Conservation (phyloP, 2,797 vertebrate genomes). For the Ciconia nigra region DNA sequence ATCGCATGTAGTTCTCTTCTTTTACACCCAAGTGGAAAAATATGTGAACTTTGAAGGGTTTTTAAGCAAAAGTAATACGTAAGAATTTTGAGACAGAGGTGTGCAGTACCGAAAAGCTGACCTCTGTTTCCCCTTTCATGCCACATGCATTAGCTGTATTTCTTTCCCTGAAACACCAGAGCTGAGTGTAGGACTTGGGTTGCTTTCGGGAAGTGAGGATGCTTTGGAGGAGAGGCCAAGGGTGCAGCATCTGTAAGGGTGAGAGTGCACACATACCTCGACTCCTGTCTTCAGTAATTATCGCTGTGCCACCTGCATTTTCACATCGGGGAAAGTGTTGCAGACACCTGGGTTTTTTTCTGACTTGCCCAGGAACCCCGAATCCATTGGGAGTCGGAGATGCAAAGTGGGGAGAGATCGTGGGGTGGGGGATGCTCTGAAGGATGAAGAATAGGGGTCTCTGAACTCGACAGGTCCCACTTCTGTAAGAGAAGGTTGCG, state of each 20-base stretch:
- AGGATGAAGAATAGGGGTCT: neutral
- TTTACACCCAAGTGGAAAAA: neutral
- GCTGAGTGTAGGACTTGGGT: neutral
- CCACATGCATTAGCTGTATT: neutral
- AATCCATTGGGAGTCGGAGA: rapidly evolving
- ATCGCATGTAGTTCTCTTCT: neutral
- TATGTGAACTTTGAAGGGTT: neutral
- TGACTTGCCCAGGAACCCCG: rapidly evolving
- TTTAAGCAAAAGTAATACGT: neutral
- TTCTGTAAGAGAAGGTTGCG: neutral
- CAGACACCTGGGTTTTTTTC: too few relatives aligned
- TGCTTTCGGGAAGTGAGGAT: neutral
- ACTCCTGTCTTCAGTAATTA: neutral
- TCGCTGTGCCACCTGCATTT: rapidly evolving
- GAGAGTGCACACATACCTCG: rapidly evolving
- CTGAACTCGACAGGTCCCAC: rapidly evolving
- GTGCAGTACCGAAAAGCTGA: rapidly evolving
- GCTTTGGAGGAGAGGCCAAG: neutral
- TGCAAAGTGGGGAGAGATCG: rapidly evolving
- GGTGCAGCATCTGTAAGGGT: rapidly evolving
- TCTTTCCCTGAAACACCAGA: neutral
- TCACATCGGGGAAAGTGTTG: rapidly evolving
- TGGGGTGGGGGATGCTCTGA: neutral
- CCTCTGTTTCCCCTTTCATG: neutral
- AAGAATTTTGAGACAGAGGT: neutral